A percentile compares a stretch with the other conserved stretches of the same genome.
These are phyloP conservation scores for Choreutis nemorana DNA, from an alignment of 2,888 invertebrate genomes.

Conservation along the genomic window DNA sequence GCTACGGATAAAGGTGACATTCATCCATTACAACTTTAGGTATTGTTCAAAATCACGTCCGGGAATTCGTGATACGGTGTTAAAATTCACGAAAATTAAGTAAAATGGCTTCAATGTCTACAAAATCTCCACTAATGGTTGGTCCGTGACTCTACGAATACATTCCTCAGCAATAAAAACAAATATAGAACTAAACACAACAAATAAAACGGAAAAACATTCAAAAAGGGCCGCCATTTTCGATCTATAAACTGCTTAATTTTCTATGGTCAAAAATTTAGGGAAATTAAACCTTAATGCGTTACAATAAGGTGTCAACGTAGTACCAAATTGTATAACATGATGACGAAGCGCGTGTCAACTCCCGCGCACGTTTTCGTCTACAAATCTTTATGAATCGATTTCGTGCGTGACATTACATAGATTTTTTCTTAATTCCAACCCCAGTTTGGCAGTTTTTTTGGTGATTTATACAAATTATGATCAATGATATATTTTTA, in stretches of 20 bases:
- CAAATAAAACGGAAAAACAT: constrained; percentile 46
- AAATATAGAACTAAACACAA: constrained; percentile 49
- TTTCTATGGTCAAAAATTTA: too few relatives aligned
- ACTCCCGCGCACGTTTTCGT: constrained; percentile 38
- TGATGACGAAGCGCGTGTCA: constrained; percentile 11
- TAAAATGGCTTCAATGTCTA: too few relatives aligned
- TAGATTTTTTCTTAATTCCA: constrained; percentile 20
- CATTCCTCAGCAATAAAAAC: constrained; percentile 55
- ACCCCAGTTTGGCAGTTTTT: constrained; percentile 17
- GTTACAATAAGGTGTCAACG: too few relatives aligned
- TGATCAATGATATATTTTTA: constrained; percentile 29
- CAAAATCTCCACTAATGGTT: constrained; percentile 41
- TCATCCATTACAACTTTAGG: too few relatives aligned
- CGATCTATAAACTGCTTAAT: too few relatives aligned
- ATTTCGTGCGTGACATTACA: constrained; percentile 52
- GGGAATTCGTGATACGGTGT: too few relatives aligned
- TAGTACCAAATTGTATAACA: too few relatives aligned
- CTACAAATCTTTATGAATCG: constrained; percentile 57
- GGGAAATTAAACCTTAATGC: too few relatives aligned
- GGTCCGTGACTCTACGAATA: constrained; percentile 51
- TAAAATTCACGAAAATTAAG: too few relatives aligned
- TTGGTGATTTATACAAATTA: constrained; percentile 20
- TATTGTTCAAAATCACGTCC: too few relatives aligned
- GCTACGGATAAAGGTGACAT: too few relatives aligned
- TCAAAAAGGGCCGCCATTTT: constrained; percentile 32